Conservation (phyloP, 2,888 invertebrate genomes). For the Orthosia gothica region DNA sequence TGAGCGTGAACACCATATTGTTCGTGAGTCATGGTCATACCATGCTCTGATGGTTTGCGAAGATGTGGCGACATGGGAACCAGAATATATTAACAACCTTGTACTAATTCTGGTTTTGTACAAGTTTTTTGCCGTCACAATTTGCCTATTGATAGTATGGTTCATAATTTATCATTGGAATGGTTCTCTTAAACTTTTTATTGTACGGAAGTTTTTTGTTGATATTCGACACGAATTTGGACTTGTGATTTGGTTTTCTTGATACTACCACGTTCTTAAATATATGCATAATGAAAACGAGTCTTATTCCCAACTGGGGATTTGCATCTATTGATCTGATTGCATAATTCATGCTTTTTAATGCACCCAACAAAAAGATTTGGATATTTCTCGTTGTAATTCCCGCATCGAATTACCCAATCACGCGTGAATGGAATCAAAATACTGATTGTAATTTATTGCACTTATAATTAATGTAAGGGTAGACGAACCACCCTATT, state of each 20-base stretch:
- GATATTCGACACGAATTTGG: not conserved
- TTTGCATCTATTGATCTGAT: constrained; percentile 41
- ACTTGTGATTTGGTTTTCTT: constrained; percentile 1
- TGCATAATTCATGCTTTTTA: constrained; percentile 52
- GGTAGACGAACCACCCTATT: constrained; percentile 76
- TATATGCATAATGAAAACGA: not conserved
- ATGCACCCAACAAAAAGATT: constrained; percentile 42
- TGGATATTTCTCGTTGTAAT: constrained; percentile 62
- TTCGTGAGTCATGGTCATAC: constrained; percentile 75
- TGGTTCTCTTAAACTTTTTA: constrained; percentile 49
- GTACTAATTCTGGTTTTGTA: constrained; percentile 45
- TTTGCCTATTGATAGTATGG: constrained; percentile 50
- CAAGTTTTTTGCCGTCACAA: constrained; percentile 39
- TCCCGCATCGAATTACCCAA: constrained; percentile 80
- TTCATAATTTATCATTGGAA: constrained; percentile 48
- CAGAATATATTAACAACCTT: constrained; percentile 52
- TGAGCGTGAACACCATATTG: constrained; percentile 84
- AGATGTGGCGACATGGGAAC: constrained; percentile 73
- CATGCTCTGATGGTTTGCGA: constrained; percentile 76
- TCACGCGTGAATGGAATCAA: constrained; percentile 84
- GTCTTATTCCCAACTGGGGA: not conserved
- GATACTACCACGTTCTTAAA: not conserved
- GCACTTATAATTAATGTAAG: constrained; percentile 85
- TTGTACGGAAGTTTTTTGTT: constrained; percentile 22
- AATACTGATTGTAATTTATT: constrained; percentile 90